Conservation (phyloP, 2,888 invertebrate genomes). For the Psylliodes chrysocephalus region DNA sequence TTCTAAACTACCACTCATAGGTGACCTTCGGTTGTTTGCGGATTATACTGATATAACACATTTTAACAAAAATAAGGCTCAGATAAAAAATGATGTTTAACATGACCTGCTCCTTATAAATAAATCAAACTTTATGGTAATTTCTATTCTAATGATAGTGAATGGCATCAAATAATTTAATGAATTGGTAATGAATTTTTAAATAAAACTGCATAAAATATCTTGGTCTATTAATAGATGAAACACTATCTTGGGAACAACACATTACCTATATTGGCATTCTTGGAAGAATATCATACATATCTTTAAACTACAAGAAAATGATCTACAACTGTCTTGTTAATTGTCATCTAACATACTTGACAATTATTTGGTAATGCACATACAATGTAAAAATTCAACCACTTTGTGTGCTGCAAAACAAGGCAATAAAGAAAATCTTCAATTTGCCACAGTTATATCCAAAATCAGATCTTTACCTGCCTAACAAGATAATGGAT, state of each 20-base stretch:
- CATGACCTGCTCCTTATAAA: not conserved
- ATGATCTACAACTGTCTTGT: not conserved
- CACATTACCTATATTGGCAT: not conserved
- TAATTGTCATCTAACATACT: not conserved
- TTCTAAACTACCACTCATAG: not conserved
- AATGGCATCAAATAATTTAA: not conserved
- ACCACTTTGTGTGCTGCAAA: not conserved
- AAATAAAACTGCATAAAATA: not conserved
- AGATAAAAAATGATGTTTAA: not conserved
- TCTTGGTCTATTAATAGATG: not conserved
- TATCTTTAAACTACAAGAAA: not conserved
- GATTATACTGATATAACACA: not conserved
- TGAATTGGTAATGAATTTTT: not conserved
- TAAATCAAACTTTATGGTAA: not conserved
- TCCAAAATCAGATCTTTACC: conserved; percentile 1
- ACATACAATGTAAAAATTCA: not conserved
- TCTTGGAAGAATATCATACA: not conserved
- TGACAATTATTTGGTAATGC: not conserved
- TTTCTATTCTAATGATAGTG: not conserved
- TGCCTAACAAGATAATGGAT: conserved; percentile 1
- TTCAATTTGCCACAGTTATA: not conserved
- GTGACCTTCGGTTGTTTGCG: not conserved
- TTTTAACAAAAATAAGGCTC: not conserved
- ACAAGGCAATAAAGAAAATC: not conserved
- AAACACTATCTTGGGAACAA: not conserved